A percentile compares a stretch with the other conserved stretches of the same genome.
Evolutionary conservation across 2,888 invertebrate species (phyloP).

Genomic region (Yponomeuta sedellus): DNA sequence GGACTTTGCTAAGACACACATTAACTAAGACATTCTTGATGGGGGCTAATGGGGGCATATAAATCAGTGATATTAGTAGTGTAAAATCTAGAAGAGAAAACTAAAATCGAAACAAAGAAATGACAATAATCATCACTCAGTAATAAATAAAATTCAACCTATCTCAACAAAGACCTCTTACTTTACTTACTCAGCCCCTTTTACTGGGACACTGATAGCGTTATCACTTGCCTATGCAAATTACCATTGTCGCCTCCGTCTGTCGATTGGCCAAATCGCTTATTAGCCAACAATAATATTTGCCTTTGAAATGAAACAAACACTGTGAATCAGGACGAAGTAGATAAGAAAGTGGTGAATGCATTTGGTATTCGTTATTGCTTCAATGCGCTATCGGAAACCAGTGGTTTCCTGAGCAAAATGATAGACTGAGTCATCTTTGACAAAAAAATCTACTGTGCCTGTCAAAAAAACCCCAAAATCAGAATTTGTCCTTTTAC

Average conservation of each 20-base stretch:
- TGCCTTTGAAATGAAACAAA: constrained; percentile 20
- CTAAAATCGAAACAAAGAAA: not conserved
- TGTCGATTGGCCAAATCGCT: constrained; percentile 53
- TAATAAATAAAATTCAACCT: constrained; percentile 32
- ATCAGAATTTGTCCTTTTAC: too few species aligned
- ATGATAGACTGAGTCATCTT: not conserved
- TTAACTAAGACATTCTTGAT: too few species aligned
- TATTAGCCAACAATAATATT: constrained; percentile 39
- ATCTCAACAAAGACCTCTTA: constrained; percentile 44
- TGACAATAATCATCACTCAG: not conserved
- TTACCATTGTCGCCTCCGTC: constrained; percentile 38
- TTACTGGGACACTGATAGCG: constrained; percentile 50
- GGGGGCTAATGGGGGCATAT: too few species aligned
- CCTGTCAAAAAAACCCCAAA: too few species aligned
- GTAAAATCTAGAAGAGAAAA: too few species aligned
- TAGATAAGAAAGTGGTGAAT: not conserved
- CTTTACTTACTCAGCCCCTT: constrained; percentile 23
- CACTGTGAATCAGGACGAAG: constrained; percentile 15
- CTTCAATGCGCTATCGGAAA: not conserved
- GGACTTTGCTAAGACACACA: too few species aligned
- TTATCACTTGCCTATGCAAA: constrained; percentile 60
- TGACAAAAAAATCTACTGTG: not conserved
- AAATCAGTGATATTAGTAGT: too few species aligned
- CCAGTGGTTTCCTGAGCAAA: not conserved
- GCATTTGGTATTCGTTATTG: not conserved